phyloP scores from a whole-genome alignment of 2,797 vertebrate species.

The Arnoldichthys spilopterus region DNA sequence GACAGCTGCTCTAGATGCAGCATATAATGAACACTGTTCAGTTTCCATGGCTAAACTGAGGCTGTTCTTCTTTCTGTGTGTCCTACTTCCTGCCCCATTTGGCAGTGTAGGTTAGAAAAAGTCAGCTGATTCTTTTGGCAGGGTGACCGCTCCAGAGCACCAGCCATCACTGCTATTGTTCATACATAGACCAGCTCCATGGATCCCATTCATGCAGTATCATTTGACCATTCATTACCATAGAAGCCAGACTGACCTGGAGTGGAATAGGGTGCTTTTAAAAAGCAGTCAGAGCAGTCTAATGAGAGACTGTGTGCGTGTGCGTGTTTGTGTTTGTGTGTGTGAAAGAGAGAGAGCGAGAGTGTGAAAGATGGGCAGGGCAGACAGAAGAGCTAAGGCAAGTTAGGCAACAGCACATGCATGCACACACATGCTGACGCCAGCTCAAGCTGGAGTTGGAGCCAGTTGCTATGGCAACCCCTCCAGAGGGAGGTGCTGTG shows the following conservation, averaged over 20 bases:
- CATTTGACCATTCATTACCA: neutral
- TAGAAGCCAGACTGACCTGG: neutral
- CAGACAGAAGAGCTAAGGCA: constrained; percentile 2
- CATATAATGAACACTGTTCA: neutral
- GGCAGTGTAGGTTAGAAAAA: constrained; percentile 21
- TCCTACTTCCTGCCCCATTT: constrained; percentile 31
- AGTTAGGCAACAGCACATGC: constrained; percentile 49
- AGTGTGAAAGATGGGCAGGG: constrained; percentile 8
- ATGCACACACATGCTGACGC: constrained; percentile 21
- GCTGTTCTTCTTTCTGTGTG: neutral
- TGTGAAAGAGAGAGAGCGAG: neutral
- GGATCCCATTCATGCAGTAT: neutral
- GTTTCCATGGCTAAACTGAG: neutral
- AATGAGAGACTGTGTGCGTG: constrained; percentile 7
- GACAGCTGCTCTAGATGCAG: neutral
- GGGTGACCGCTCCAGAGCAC: neutral
- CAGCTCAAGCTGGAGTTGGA: constrained; percentile 64
- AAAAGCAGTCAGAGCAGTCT: neutral
- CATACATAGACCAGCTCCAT: constrained; percentile 6
- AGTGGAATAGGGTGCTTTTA: constrained; percentile 7
- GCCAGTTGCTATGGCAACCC: constrained; percentile 89
- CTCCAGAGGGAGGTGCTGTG: constrained; percentile 72
- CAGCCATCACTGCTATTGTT: constrained; percentile 12
- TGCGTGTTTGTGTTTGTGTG: neutral
- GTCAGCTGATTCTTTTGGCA: constrained; percentile 44